Evolutionary conservation across 2,797 vertebrate genomes (phyloP).

Genomic region (Ctenosaura bakeri): DNA sequence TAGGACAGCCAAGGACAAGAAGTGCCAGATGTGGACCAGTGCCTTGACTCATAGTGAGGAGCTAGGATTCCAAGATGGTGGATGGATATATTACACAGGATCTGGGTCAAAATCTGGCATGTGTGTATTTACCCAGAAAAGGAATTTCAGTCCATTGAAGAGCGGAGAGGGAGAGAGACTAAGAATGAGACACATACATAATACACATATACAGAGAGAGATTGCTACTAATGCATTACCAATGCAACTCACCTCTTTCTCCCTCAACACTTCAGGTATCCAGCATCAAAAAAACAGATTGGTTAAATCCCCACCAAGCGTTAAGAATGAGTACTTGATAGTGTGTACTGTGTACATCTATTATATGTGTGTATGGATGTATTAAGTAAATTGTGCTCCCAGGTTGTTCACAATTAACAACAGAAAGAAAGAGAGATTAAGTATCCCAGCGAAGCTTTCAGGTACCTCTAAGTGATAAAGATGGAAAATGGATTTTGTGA

Average conservation of each 20-base stretch:
- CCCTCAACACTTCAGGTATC: too few species aligned
- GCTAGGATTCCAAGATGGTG: neutral
- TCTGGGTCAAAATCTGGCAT: neutral
- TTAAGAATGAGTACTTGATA: neutral
- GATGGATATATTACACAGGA: neutral
- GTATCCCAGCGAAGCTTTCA: neutral
- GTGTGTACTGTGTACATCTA: neutral
- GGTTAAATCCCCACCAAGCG: neutral
- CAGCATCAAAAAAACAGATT: neutral
- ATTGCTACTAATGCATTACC: neutral
- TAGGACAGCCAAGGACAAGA: neutral
- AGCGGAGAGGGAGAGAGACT: neutral
- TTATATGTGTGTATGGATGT: neutral
- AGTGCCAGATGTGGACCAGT: neutral
- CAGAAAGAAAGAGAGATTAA: neutral
- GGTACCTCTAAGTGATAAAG: neutral
- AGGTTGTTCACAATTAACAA: too few species aligned
- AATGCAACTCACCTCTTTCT: neutral
- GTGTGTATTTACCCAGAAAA: neutral
- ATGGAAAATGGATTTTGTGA: neutral
- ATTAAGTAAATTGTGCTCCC: neutral
- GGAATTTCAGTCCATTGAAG: neutral
- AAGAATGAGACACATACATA: neutral
- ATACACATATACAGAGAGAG: too few species aligned
- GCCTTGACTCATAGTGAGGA: neutral